Evolutionary conservation across 2,888 invertebrate species (phyloP).

Genomic region (Pherbina coryleti): DNA sequence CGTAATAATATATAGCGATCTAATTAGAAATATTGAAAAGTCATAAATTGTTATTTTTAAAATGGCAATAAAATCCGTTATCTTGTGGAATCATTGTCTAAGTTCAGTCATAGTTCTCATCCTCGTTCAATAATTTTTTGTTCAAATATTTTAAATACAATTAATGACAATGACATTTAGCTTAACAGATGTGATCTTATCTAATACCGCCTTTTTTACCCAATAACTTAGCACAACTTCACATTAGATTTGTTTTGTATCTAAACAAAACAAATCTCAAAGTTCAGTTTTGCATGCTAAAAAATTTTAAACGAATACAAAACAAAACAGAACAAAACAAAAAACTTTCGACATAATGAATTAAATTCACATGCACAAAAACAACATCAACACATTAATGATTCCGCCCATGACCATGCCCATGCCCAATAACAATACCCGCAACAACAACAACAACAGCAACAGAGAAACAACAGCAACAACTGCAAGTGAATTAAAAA

Average conservation of each 20-base stretch:
- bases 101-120: too few species aligned
- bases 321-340: background rate
- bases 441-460: constrained; percentile 1
- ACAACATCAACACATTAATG: constrained; percentile 9
- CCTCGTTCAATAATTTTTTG: too few species aligned
- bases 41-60: too few species aligned
- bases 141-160: too few species aligned
- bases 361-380: constrained; percentile 22
- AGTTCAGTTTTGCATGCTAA: background rate
- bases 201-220: too few species aligned
- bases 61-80: too few species aligned
- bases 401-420: constrained; percentile 41
- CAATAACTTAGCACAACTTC: too few species aligned
- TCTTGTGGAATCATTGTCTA: too few species aligned
- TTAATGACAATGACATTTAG: too few species aligned
- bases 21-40: too few species aligned
- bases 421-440: constrained; percentile 14
- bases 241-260: background rate
- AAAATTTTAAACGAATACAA: background rate
- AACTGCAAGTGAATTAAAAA: constrained; percentile 49
- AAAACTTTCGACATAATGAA: constrained; percentile 26
- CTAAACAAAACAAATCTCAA: background rate
- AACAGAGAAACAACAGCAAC: constrained; percentile 32
- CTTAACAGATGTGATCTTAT: too few species aligned
- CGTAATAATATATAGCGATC: too few species aligned